Percentiles rank a stretch among this genome's conserved stretches.
Conservation (phyloP, 2,888 invertebrate genomes). For the Limnephilus lunatus region DNA sequence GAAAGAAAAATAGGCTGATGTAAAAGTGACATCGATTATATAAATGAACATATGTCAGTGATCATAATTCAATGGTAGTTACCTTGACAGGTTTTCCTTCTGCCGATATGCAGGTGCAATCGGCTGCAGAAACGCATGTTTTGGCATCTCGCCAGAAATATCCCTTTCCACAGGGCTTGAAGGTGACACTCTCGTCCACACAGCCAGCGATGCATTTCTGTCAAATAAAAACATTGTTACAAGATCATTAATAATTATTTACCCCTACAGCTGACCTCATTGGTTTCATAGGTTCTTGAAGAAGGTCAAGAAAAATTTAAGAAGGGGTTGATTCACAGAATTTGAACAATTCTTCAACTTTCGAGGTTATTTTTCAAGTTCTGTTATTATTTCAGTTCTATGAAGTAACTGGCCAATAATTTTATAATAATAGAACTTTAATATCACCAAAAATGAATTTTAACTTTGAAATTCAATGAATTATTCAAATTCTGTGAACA, state of each 20-base stretch:
- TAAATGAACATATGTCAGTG: background rate
- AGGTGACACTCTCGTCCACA: constrained; percentile 69
- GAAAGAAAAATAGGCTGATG: background rate
- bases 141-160: constrained; percentile 84
- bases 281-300: background rate
- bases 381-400: too few relatives aligned
- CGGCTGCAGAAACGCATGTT: constrained; percentile 84
- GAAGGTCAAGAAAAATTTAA: background rate
- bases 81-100: constrained; percentile 83
- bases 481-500: too few relatives aligned
- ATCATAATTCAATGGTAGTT: constrained; percentile 53
- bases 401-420: too few relatives aligned
- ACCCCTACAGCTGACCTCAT: background rate
- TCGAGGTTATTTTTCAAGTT: too few relatives aligned
- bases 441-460: too few relatives aligned
- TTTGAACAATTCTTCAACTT: too few relatives aligned
- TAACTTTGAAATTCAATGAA: too few relatives aligned
- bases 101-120: constrained; percentile 86
- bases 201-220: constrained; percentile 74
- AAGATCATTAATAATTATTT: background rate
- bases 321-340: too few relatives aligned
- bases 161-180: constrained; percentile 77
- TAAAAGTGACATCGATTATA: background rate
- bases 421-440: too few relatives aligned
- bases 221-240: constrained; percentile 44